Evolutionary conservation across 2,113 vertebrate genomes (phyloP), one percentile per base, ranked within the genome.

Genomic region (Syngnathus typhle): DNA sequence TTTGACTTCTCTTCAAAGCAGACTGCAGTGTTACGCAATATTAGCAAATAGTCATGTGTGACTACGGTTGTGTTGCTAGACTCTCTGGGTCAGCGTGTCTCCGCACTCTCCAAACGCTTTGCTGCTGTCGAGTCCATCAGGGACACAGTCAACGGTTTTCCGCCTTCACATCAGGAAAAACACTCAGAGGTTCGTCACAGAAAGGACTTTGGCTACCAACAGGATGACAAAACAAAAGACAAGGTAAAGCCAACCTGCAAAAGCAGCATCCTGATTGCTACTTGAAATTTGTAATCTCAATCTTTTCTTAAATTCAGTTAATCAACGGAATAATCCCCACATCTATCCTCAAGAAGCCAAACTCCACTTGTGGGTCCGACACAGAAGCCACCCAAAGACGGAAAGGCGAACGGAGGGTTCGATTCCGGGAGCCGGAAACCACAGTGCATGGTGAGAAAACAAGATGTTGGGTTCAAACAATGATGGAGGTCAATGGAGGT

Each of bases 391-490:
- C 55, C 36, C 81, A 89, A 73, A 90, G 88, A 18, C 78, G 71
- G 70, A 94, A 88, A 89, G 75, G 87, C 2, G 88, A 92, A 63
- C 87, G 93, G 73, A 91, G 87, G 18, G 96, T 98, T 87, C 91
- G 89, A 62, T 98, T 98, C 89, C 90, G 84, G 58, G 94, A 97
- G 79, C 93, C 94, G 18, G 94, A 94, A 79, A 94, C 85, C 62
- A 90, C 89, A 18, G 82, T 93, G 69, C 88, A 93, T 60, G 94
- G 96, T 98, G 90, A 69, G 92, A 62, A 69, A 38, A 64, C 4
- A 46, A 55, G n/a, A 55, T 1, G 27, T 27, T 27, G 27, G 1
- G 27, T 2, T 27, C 27, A 27, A 23, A 23, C 52, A 58, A 19
- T 18, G 19, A 6, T 49, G 7, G 18, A 19, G 6, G 6, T 49